These are phyloP conservation scores for Sphenodon punctatus DNA, from an alignment of 2,797 vertebrate species.

Conservation along the genomic window DNA sequence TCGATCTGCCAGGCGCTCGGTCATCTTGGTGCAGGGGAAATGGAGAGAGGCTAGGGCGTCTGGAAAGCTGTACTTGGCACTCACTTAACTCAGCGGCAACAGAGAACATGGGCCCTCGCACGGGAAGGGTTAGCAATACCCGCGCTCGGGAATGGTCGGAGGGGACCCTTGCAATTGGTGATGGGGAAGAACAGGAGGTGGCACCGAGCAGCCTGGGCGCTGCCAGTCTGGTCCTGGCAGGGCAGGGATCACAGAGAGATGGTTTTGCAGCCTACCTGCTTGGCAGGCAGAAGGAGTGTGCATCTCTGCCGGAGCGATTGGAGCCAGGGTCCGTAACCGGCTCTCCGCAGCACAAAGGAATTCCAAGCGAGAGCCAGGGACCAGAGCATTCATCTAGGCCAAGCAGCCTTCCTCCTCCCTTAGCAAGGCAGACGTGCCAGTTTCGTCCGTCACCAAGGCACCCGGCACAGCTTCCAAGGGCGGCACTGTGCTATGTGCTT, in stretches of 20 bases:
- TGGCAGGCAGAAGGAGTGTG: accelerated
- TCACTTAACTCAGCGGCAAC: accelerated
- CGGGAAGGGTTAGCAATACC: accelerated
- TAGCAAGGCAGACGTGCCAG: neutral
- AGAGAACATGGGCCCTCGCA: accelerated
- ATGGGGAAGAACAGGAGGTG: no score
- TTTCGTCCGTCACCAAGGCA: neutral
- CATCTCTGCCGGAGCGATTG: accelerated
- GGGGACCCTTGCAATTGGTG: no score
- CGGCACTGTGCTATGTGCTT: constrained; percentile 11
- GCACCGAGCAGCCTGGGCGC: no score
- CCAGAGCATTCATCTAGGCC: neutral
- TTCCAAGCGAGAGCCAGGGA: neutral
- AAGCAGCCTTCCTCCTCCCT: neutral
- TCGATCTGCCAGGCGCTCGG: no score
- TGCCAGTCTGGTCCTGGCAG: no score
- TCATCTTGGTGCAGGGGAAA: no score
- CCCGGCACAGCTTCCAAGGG: neutral
- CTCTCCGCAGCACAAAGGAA: neutral
- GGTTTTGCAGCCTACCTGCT: neutral
- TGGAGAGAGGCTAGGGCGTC: neutral
- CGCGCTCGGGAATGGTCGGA: neutral
- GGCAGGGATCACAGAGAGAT: no score
- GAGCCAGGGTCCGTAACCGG: neutral
- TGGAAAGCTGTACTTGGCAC: accelerated